Percentiles rank a stretch among this genome's conserved stretches.
Conservation (phyloP, 2,113 vertebrate genomes). For the Tricholaema leucomelas region DNA sequence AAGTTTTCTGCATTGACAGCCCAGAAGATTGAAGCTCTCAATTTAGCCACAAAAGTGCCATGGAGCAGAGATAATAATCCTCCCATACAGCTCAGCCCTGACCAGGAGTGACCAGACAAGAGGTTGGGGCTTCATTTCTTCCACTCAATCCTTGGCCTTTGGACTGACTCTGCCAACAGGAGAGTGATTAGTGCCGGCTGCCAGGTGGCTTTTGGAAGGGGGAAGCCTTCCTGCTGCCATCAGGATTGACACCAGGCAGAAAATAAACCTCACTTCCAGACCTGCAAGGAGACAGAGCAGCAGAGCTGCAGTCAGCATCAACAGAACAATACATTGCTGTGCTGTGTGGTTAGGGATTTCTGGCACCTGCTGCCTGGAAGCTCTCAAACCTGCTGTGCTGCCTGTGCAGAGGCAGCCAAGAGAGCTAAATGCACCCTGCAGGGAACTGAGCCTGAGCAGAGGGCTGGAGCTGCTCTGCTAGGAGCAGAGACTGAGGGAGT, state of each 20-base stretch:
- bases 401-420: not conserved
- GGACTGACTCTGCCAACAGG: conserved; percentile 11
- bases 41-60: not conserved
- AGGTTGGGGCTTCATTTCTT: not conserved
- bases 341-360: not conserved
- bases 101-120: conserved; percentile 8
- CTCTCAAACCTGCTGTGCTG: not conserved
- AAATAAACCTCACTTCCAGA: conserved; percentile 51
- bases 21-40: conserved; percentile 44
- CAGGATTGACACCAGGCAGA: not conserved
- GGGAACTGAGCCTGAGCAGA: not conserved
- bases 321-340: not conserved
- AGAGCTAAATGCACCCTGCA: not conserved
- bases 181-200: conserved; percentile 9
- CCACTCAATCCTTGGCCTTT: conserved; percentile 44
- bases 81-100: conserved; percentile 16
- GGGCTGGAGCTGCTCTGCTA: no score
- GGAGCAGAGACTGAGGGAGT: no score
- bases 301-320: conserved; percentile 31
- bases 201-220: not conserved
- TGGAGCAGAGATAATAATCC: conserved; percentile 32
- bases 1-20: conserved; percentile 48
- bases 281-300: not conserved
- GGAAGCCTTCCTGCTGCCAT: not conserved
- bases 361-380: not conserved